Evolutionary conservation across 2,888 invertebrate species (phyloP).

Genomic region (Eudemis profundana): DNA sequence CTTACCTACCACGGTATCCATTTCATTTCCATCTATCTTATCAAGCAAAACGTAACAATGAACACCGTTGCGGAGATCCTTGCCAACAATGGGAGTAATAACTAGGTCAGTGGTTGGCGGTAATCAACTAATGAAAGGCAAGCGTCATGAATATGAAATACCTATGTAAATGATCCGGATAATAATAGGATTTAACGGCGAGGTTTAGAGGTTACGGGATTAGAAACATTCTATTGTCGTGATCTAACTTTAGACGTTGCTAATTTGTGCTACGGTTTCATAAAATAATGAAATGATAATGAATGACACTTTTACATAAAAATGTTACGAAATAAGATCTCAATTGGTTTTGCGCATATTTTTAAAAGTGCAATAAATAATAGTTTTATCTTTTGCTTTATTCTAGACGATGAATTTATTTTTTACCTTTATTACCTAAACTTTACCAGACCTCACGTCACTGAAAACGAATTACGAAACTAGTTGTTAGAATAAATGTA

Average conservation of each 20-base stretch:
- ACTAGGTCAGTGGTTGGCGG: conserved; percentile 15
- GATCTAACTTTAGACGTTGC: neutral
- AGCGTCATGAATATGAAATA: conserved; percentile 33
- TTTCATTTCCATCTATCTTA: neutral
- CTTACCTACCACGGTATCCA: no score
- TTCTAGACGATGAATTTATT: no score
- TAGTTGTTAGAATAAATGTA: neutral
- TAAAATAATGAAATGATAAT: no score
- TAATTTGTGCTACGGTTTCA: no score
- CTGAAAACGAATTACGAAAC: neutral
- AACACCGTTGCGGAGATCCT: neutral
- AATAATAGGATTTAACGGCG: conserved; percentile 39
- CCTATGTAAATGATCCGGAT: conserved; percentile 33
- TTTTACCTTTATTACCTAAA: no score
- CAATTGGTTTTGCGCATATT: no score
- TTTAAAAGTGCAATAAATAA: no score
- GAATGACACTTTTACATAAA: no score
- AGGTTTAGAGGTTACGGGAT: conserved; percentile 3
- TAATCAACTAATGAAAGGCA: conserved; percentile 41
- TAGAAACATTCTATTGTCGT: conserved; percentile 7
- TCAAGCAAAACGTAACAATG: neutral
- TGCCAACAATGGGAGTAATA: neutral
- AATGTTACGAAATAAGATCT: no score
- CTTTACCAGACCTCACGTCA: no score
- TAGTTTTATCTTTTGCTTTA: no score